phyloP scores from a whole-genome alignment of 2,113 vertebrate genomes.

The Candoia aspera region DNA sequence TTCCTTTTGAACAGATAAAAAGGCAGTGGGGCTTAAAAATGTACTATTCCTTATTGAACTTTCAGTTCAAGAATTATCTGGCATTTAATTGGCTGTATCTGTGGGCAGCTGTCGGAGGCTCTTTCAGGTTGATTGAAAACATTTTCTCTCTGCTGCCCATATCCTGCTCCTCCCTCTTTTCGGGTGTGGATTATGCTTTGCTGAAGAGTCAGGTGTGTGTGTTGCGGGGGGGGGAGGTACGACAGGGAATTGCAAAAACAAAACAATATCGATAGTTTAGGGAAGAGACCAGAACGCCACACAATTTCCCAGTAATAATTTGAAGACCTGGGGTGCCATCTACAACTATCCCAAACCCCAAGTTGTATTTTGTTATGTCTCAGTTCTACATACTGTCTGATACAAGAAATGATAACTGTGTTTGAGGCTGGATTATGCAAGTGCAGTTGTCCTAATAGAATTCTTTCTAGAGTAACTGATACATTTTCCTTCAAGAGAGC shows the following conservation, averaged over 20 bases:
- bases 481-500: neutral
- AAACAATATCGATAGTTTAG: neutral
- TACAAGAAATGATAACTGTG: neutral
- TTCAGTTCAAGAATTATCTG: neutral
- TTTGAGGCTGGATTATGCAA: neutral
- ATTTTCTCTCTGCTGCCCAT: neutral
- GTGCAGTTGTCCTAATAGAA: neutral
- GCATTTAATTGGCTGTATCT: neutral
- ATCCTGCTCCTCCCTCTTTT: neutral
- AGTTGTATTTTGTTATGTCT: neutral
- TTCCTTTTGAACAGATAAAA: neutral
- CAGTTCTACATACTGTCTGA: neutral
- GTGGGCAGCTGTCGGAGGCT: neutral
- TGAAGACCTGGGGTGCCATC: neutral
- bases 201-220: neutral
- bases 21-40: neutral
- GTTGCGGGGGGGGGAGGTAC: neutral
- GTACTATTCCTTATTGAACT: neutral
- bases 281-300: neutral
- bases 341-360: neutral
- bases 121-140: neutral
- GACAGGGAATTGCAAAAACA: neutral
- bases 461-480: neutral
- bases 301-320: neutral
- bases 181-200: neutral